phyloP scores from a whole-genome alignment of 2,113 vertebrate species.

The Tachycineta bicolor region DNA sequence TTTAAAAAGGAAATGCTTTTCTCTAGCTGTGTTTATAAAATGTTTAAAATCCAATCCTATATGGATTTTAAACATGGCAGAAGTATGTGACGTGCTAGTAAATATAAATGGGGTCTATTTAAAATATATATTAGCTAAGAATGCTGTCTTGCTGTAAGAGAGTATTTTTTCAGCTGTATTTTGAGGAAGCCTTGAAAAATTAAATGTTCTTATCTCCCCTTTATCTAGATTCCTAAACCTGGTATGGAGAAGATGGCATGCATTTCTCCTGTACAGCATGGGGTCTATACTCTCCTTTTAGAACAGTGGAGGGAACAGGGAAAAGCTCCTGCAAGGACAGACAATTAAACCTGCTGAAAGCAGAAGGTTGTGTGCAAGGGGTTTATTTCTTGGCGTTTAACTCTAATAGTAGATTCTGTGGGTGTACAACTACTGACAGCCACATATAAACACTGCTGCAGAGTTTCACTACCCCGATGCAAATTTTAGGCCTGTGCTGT shows the following conservation, averaged over 20 bases:
- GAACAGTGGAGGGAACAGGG: neutral
- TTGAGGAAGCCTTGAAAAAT: neutral
- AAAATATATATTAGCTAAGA: constrained; percentile 31
- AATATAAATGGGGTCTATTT: neutral
- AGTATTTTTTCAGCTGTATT: neutral
- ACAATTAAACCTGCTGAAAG: neutral
- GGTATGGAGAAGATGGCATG: constrained; percentile 18
- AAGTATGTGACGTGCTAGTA: neutral
- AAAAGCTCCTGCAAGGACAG: neutral
- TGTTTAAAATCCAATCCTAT: too few species aligned
- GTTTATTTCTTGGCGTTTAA: neutral
- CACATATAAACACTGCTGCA: neutral
- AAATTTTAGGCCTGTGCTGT: neutral
- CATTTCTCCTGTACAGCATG: constrained; percentile 28
- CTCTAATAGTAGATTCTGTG: constrained; percentile 38
- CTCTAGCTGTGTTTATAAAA: neutral
- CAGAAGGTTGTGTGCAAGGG: neutral
- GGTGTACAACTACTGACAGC: neutral
- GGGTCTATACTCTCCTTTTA: neutral
- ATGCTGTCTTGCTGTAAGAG: neutral
- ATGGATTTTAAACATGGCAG: neutral
- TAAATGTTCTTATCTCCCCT: neutral
- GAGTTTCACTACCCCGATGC: neutral
- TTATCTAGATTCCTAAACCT: neutral
- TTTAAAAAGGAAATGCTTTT: neutral